These are phyloP conservation scores for Camelus bactrianus DNA, from an alignment of 2,113 vertebrate species.

Conservation along the genomic window DNA sequence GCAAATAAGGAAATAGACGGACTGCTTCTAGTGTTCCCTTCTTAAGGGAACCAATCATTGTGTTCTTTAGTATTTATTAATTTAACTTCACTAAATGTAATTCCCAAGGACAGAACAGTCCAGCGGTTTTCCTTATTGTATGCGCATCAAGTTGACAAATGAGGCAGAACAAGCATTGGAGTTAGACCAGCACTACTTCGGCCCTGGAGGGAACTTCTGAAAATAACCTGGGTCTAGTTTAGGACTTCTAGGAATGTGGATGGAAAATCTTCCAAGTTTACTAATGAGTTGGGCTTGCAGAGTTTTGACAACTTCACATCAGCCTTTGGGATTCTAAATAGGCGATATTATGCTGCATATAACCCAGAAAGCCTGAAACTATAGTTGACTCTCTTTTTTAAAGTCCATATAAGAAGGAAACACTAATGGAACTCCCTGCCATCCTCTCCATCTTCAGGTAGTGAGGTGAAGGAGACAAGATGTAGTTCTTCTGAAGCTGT, in stretches of 20 bases:
- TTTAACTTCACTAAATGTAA: slow-evolving; percentile 35
- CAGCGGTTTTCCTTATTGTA: background rate
- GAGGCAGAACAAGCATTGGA: background rate
- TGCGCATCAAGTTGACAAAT: background rate
- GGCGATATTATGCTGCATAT: background rate
- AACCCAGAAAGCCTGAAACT: background rate
- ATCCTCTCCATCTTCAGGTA: background rate
- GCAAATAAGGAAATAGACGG: background rate
- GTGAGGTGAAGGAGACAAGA: background rate
- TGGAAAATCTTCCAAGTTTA: background rate
- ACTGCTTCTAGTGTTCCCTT: background rate
- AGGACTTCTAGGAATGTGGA: background rate
- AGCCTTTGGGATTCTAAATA: background rate
- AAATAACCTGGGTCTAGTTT: background rate
- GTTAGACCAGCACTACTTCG: background rate
- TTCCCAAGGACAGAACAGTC: background rate
- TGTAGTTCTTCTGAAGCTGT: background rate
- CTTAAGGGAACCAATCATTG: background rate
- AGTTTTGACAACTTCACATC: background rate
- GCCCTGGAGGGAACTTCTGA: background rate
- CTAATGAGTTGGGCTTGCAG: background rate
- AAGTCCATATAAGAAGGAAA: background rate
- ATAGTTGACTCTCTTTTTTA: background rate
- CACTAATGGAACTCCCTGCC: background rate
- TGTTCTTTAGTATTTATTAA: slow-evolving; percentile 16